These are phyloP conservation scores for Alca torda DNA, from an alignment of 2,797 vertebrate species.

Conservation along the genomic window DNA sequence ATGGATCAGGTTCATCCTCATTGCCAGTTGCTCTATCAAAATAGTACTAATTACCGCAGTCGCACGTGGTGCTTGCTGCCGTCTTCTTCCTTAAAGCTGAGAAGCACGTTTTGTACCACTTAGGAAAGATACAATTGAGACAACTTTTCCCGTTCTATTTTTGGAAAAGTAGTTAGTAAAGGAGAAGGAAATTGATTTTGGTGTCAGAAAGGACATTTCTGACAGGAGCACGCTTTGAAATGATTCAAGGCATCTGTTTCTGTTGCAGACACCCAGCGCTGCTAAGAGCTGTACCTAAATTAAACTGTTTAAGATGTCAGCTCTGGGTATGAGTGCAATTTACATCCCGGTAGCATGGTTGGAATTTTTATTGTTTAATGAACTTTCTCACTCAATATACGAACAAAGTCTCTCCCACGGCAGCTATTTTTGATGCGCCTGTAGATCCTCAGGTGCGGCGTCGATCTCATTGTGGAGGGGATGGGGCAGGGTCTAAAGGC, in stretches of 20 bases:
- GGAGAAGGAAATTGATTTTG: slow-evolving; percentile 79
- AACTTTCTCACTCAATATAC: slow-evolving; percentile 59
- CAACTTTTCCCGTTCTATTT: slow-evolving; percentile 55
- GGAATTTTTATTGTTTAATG: slow-evolving; percentile 67
- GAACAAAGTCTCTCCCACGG: slow-evolving; percentile 25
- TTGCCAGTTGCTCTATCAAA: slow-evolving; percentile 48
- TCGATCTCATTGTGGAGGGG: neutral
- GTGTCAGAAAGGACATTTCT: slow-evolving; percentile 79
- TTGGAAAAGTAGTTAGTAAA: slow-evolving; percentile 64
- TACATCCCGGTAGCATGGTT: slow-evolving; percentile 58
- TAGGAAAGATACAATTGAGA: slow-evolving; percentile 52
- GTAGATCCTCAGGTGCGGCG: neutral
- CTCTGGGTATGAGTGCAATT: slow-evolving; percentile 66
- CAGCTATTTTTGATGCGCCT: neutral
- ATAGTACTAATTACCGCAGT: slow-evolving; percentile 79
- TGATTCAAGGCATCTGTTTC: slow-evolving; percentile 80
- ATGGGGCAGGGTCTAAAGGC: neutral
- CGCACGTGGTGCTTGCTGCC: slow-evolving; percentile 17
- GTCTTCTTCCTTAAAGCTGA: slow-evolving; percentile 47
- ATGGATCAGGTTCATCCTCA: slow-evolving; percentile 13
- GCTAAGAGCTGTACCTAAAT: slow-evolving; percentile 74
- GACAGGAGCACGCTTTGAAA: slow-evolving; percentile 78
- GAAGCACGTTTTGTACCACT: slow-evolving; percentile 58
- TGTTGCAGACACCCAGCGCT: slow-evolving; percentile 59
- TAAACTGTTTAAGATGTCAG: slow-evolving; percentile 77